Percentiles rank a stretch among this genome's conserved stretches.
These are phyloP conservation scores for Oophaga sylvatica DNA, from an alignment of 2,797 vertebrate genomes.

Conservation along the genomic window DNA sequence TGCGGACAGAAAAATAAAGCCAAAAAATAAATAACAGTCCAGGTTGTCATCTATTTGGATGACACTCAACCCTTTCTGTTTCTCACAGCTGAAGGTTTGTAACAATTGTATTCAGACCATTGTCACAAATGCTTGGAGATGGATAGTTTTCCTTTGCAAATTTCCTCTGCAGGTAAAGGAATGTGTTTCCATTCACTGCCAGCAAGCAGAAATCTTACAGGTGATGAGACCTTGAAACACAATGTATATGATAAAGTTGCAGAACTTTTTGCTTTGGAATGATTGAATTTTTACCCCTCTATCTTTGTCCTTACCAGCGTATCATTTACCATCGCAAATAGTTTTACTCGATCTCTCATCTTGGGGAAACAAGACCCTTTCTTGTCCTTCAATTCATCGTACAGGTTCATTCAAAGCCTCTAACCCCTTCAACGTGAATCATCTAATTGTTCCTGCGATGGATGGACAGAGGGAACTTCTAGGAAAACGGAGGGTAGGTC, in stretches of 20 bases:
- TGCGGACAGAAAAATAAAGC: too few species aligned
- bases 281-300: background rate
- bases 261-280: background rate
- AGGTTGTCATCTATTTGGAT: too few species aligned
- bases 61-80: too few species aligned
- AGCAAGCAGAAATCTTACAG: background rate
- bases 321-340: background rate
- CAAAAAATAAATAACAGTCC: too few species aligned
- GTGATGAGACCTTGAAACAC: background rate
- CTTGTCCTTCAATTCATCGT: background rate
- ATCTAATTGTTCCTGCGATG: slow-evolving; percentile 6
- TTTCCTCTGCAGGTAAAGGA: too few species aligned
- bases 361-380: slow-evolving; percentile 5
- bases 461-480: slow-evolving; percentile 14
- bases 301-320: background rate
- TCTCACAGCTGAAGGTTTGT: too few species aligned
- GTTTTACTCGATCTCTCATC: background rate
- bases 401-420: background rate
- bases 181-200: background rate
- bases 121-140: too few species aligned
- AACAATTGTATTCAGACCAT: too few species aligned
- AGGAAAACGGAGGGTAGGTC: background rate
- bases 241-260: background rate
- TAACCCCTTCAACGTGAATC: background rate
- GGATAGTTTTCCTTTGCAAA: too few species aligned